Conservation (phyloP, 2,888 invertebrate genomes). For the Drosophila monieri region DNA sequence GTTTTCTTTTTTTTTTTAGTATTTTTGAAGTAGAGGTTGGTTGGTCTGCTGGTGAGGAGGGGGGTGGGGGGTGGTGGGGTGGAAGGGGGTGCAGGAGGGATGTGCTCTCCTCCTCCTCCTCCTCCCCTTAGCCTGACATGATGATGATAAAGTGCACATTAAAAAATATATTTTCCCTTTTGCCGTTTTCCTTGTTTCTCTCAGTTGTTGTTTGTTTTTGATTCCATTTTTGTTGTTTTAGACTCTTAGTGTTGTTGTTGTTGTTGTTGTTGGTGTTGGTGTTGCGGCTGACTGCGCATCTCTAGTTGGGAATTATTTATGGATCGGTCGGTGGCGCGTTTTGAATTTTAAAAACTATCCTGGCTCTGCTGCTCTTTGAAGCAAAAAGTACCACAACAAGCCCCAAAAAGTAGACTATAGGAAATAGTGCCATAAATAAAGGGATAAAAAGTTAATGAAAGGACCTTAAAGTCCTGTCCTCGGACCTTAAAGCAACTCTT, state of each 20-base stretch:
- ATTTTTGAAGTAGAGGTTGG: background rate
- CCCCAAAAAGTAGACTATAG: background rate
- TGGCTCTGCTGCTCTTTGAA: conserved; percentile 6
- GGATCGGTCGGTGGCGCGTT: conserved; percentile 38
- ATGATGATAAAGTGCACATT: conserved; percentile 74
- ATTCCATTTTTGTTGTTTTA: conserved; percentile 6
- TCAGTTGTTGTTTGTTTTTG: conserved; percentile 20
- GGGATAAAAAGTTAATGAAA: background rate
- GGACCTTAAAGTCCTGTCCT: no score
- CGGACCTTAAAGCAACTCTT: no score
- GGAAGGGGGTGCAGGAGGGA: background rate
- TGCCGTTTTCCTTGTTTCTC: conserved; percentile 51
- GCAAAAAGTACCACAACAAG: background rate
- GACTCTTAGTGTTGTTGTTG: background rate
- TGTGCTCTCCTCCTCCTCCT: conserved; percentile 25
- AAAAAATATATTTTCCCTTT: conserved; percentile 65
- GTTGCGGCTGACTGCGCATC: conserved; percentile 32
- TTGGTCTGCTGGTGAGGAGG: no score
- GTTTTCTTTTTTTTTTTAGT: conserved; percentile 7
- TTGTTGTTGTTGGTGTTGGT: background rate
- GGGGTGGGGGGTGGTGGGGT: background rate
- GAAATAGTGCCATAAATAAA: background rate
- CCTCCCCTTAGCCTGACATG: conserved; percentile 53
- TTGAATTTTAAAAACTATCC: conserved; percentile 60
- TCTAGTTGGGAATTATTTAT: conserved; percentile 58